These are phyloP conservation scores for Chloebia gouldiae DNA, from an alignment of 2,113 vertebrate genomes.

Conservation along the genomic window DNA sequence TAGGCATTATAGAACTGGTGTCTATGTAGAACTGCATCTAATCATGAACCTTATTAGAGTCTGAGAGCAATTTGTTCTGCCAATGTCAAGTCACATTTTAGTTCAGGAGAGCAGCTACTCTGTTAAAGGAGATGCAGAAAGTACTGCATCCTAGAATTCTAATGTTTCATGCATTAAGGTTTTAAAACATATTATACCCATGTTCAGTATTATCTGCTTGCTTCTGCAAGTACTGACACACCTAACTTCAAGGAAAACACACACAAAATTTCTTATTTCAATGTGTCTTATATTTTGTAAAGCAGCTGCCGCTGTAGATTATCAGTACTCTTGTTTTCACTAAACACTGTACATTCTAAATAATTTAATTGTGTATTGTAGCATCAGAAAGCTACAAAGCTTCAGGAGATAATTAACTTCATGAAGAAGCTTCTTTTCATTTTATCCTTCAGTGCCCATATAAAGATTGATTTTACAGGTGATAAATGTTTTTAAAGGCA, in stretches of 20 bases:
- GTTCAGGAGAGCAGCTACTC: neutral
- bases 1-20: neutral
- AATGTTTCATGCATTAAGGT: neutral
- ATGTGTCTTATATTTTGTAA: neutral
- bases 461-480: constrained; percentile 31
- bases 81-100: neutral
- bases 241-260: neutral
- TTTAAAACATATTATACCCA: neutral
- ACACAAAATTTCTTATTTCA: neutral
- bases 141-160: neutral
- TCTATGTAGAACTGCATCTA: neutral
- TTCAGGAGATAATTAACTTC: constrained; percentile 24
- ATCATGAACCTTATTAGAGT: neutral
- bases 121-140: neutral
- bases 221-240: neutral
- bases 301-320: neutral
- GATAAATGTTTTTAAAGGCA: neutral
- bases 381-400: neutral
- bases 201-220: neutral
- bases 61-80: neutral
- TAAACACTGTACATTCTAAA: neutral
- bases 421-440: constrained; percentile 16
- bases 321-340: neutral
- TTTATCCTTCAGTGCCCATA: constrained; percentile 18
- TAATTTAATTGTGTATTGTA: neutral